These are phyloP conservation scores for Camponotus floridanus DNA, from an alignment of 1,140 invertebrate species.

Conservation along the genomic window DNA sequence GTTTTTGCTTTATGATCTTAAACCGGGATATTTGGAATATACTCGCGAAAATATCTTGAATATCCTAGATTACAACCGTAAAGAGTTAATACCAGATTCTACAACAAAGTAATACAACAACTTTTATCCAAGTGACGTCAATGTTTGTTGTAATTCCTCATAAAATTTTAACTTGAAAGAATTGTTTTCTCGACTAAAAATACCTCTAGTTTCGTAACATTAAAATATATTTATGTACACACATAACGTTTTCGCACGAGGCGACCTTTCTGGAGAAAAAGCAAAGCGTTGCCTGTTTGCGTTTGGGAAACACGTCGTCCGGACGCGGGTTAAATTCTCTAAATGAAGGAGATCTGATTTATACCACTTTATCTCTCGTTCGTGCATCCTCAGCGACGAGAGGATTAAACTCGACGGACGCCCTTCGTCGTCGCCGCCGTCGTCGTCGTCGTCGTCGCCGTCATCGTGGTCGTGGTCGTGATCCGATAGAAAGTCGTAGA, in stretches of 20 bases:
- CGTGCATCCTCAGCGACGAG: constrained; percentile 41
- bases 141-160: constrained; percentile 28
- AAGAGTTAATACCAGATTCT: constrained; percentile 55
- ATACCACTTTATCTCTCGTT: constrained; percentile 59
- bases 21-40: constrained; percentile 6
- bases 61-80: constrained; percentile 45
- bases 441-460: neutral
- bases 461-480: neutral
- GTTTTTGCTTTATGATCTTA: constrained; percentile 15
- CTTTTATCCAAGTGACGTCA: constrained; percentile 30
- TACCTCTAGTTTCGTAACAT: constrained; percentile 2
- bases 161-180: constrained; percentile 44
- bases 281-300: neutral
- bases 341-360: constrained; percentile 60
- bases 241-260: constrained; percentile 8
- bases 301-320: constrained; percentile 36
- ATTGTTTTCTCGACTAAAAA: constrained; percentile 25
- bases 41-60: constrained; percentile 46
- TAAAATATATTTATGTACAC: constrained; percentile 26
- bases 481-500: constrained; percentile 54
- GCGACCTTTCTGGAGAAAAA: neutral
- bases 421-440: constrained; percentile 9
- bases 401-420: constrained; percentile 41
- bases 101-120: neutral
- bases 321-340: constrained; percentile 58